A percentile compares a stretch with the other conserved stretches of the same genome.
These are phyloP conservation scores for Tiliacea aurago DNA, from an alignment of 2,888 invertebrate species.

Conservation along the genomic window DNA sequence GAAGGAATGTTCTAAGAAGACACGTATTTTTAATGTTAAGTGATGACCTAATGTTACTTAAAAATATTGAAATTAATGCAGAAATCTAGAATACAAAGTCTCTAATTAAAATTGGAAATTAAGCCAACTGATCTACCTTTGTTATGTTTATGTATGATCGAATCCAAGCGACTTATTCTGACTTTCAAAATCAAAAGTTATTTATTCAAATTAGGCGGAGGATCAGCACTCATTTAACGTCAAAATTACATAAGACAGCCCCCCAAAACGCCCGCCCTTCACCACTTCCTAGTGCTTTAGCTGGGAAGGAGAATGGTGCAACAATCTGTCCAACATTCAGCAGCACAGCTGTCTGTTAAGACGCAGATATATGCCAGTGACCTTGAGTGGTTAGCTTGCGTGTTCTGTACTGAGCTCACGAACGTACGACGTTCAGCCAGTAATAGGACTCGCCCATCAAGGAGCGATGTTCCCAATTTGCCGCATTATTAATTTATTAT, in stretches of 20 bases:
- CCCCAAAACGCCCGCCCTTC: no score
- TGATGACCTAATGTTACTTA: neutral
- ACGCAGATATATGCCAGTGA: no score
- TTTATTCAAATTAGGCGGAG: neutral
- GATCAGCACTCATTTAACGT: neutral
- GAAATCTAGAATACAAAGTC: neutral
- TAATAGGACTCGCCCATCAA: no score
- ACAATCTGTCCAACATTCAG: neutral
- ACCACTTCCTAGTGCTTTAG: neutral
- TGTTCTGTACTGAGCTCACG: no score
- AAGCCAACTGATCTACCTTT: neutral
- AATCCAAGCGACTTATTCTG: neutral
- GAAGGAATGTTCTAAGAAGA: constrained; percentile 3
- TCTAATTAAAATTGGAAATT: neutral
- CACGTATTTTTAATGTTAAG: neutral
- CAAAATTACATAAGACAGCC: neutral
- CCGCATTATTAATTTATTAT: no score
- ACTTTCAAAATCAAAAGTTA: neutral
- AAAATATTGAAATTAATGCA: constrained; percentile 9
- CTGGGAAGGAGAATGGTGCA: neutral
- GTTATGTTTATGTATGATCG: neutral
- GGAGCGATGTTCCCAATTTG: no score
- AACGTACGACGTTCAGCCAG: no score
- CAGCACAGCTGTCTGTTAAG: neutral
- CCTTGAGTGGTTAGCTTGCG: no score